These are phyloP conservation scores for Homarus americanus DNA, from an alignment of 1,140 invertebrate species.

Conservation along the genomic window DNA sequence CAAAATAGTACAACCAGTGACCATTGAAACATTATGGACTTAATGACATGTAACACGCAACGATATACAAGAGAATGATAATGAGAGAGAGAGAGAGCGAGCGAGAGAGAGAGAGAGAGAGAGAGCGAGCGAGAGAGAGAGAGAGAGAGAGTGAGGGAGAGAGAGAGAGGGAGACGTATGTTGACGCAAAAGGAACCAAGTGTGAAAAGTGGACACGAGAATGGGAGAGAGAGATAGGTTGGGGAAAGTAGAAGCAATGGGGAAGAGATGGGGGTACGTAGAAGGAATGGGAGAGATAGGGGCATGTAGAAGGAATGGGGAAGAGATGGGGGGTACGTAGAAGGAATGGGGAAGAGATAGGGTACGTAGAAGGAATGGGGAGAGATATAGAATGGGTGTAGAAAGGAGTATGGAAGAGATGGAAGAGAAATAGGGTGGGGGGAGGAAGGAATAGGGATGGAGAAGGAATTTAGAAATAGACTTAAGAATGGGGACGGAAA, in stretches of 20 bases:
- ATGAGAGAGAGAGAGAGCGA: not conserved
- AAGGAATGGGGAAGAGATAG: not conserved
- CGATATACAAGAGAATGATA: not conserved
- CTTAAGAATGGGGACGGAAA: not conserved
- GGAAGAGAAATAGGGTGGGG: too few species aligned
- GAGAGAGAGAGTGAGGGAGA: not conserved
- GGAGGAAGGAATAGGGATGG: too few species aligned
- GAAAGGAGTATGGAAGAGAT: too few species aligned
- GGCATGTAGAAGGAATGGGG: not conserved
- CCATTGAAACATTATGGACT: too few species aligned
- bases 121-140: not conserved
- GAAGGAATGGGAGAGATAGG: not conserved
- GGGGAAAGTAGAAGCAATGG: slow-evolving; percentile 13
- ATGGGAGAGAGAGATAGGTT: slow-evolving; percentile 21
- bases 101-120: slow-evolving; percentile 47
- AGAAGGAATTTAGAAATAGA: not conserved
- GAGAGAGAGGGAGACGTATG: not conserved
- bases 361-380: too few species aligned
- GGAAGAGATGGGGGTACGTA: too few species aligned
- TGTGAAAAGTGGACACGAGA: too few species aligned
- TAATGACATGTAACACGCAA: too few species aligned
- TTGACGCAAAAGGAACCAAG: not conserved
- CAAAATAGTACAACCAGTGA: too few species aligned
- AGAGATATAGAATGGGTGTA: too few species aligned
- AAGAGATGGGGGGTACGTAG: too few species aligned